Percentiles rank a stretch among this genome's conserved stretches.
Evolutionary conservation across 2,797 vertebrate genomes (phyloP).

Genomic region (Prunella strophiata): DNA sequence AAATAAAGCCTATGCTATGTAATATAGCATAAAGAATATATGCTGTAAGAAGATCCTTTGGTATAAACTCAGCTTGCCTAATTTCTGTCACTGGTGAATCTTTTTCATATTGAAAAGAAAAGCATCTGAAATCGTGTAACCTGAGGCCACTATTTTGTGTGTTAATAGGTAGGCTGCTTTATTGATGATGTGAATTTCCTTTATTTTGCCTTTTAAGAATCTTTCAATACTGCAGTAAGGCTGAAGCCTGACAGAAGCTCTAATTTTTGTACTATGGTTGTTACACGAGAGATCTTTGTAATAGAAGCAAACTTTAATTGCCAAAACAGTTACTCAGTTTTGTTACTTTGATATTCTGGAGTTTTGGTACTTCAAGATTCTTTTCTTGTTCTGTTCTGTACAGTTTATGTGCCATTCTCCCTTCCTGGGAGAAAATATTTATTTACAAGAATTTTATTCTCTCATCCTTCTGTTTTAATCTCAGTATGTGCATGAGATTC

Average conservation of each 20-base stretch:
- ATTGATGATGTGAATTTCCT: not conserved
- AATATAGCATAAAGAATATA: not conserved
- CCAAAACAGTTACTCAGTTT: not conserved
- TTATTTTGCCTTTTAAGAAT: not conserved
- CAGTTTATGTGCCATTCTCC: not conserved
- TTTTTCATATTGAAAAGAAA: conserved; percentile 26
- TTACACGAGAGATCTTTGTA: not conserved
- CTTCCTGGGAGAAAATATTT: not conserved
- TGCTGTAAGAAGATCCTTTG: not conserved
- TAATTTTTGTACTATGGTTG: not conserved
- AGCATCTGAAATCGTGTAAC: not conserved
- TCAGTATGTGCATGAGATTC: not conserved
- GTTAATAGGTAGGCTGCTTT: not conserved
- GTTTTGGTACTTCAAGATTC: not conserved
- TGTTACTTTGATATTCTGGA: not conserved
- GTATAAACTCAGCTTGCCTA: not conserved
- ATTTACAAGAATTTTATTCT: not conserved
- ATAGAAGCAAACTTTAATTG: not conserved
- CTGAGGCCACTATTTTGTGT: not conserved
- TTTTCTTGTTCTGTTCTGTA: not conserved
- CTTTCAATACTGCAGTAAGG: not conserved
- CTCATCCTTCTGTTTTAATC: not conserved
- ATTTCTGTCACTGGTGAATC: not conserved
- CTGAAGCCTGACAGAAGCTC: not conserved
- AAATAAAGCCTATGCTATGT: not conserved